These are phyloP conservation scores for Noturus placidus DNA, from an alignment of 2,113 vertebrate genomes.

Conservation along the genomic window DNA sequence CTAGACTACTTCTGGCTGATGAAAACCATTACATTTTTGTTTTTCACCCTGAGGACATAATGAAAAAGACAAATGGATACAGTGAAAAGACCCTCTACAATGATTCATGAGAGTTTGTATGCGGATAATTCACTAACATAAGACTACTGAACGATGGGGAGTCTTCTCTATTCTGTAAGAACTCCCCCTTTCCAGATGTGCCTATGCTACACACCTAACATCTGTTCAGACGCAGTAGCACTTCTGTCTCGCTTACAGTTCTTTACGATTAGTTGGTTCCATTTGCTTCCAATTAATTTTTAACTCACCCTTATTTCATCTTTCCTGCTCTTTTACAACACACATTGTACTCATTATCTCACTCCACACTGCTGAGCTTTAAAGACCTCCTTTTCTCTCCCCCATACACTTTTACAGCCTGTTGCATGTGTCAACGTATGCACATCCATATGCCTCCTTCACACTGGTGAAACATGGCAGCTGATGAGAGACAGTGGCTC, in stretches of 20 bases:
- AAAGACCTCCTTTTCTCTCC: background rate
- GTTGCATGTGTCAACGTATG: background rate
- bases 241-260: background rate
- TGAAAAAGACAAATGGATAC: background rate
- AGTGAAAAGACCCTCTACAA: background rate
- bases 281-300: slow-evolving; percentile 9
- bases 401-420: background rate
- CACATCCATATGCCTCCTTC: background rate
- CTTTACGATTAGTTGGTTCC: background rate
- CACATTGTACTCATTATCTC: slow-evolving; percentile 2
- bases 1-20: slow-evolving; percentile 4
- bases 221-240: background rate
- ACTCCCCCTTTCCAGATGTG: background rate
- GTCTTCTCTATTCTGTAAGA: background rate
- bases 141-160: background rate
- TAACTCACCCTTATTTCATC: slow-evolving; percentile 9
- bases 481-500: background rate
- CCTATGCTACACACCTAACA: background rate
- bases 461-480: background rate
- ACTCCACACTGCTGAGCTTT: background rate
- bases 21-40: background rate
- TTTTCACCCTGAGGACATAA: background rate
- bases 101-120: background rate
- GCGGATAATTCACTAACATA: background rate
- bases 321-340: slow-evolving; percentile 26